Percentiles rank a stretch among this genome's conserved stretches.
phyloP scores from a whole-genome alignment of 2,113 vertebrate species.

The Syngnathus scovelli region DNA sequence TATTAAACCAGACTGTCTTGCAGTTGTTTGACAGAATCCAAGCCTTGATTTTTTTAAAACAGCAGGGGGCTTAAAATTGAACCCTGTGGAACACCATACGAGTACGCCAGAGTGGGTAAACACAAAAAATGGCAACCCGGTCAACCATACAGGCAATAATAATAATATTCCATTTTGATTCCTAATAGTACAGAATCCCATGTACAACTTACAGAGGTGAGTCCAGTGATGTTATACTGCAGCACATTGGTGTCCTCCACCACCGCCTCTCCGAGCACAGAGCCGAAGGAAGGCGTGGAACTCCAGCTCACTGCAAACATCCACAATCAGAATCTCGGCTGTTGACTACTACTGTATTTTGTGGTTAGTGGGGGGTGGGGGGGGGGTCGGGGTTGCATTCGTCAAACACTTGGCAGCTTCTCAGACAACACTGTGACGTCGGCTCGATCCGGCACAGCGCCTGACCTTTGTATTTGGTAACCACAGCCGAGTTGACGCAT shows the following conservation, averaged over 20 bases:
- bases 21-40: too few species aligned
- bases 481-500: constrained; percentile 79
- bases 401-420: not conserved
- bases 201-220: constrained; percentile 74
- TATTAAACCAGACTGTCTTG: not conserved
- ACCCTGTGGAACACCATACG: too few species aligned
- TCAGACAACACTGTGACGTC: not conserved
- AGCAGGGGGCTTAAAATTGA: too few species aligned
- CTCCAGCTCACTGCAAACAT: constrained; percentile 82
- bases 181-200: not conserved
- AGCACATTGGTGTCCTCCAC: constrained; percentile 76
- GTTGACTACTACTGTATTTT: not conserved
- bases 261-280: constrained; percentile 72
- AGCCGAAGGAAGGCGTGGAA: constrained; percentile 68
- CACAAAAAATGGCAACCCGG: too few species aligned
- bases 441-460: not conserved
- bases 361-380: not conserved
- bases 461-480: constrained; percentile 88
- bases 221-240: constrained; percentile 76
- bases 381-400: not conserved
- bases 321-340: not conserved
- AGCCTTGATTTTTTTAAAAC: too few species aligned
- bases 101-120: too few species aligned
- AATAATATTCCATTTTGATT: not conserved
- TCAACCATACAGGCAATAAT: too few species aligned